These are phyloP conservation scores for Drosophila falleni DNA, from an alignment of 2,888 invertebrate genomes.

Conservation along the genomic window DNA sequence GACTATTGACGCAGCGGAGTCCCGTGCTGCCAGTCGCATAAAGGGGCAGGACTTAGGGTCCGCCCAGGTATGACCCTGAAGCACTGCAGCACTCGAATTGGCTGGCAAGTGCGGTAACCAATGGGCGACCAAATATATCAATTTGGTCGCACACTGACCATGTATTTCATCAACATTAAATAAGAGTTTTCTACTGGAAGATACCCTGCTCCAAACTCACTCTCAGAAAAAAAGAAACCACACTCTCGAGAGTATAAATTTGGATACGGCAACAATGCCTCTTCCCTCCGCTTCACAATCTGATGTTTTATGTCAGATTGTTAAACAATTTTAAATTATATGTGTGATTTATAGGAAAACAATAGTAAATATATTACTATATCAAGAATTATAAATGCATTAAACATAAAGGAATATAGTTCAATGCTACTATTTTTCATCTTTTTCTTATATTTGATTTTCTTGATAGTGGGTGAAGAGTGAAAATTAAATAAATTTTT, in stretches of 20 bases:
- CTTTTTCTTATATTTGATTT: too few species aligned
- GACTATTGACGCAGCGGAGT: slow-evolving; percentile 40
- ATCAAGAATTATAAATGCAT: too few species aligned
- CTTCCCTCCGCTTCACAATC: not conserved
- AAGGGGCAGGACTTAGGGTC: slow-evolving; percentile 25
- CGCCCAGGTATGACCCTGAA: slow-evolving; percentile 30
- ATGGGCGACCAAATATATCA: slow-evolving; percentile 42
- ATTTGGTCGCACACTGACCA: not conserved
- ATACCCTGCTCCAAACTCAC: not conserved
- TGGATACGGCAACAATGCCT: not conserved
- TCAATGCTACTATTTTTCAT: too few species aligned
- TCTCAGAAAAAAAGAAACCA: not conserved
- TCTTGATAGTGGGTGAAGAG: too few species aligned
- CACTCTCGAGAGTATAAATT: not conserved
- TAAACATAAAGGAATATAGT: too few species aligned
- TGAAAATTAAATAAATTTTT: too few species aligned
- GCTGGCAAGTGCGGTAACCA: slow-evolving; percentile 54
- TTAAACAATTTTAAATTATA: too few species aligned
- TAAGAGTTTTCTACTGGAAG: not conserved
- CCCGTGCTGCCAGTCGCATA: slow-evolving; percentile 17
- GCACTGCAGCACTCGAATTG: slow-evolving; percentile 50
- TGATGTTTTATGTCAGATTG: too few species aligned
- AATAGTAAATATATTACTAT: too few species aligned
- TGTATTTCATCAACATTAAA: not conserved
- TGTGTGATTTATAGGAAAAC: too few species aligned